Base-by-base conservation (phyloP, 1,140 invertebrate species). In the Tenebrio molitor region DNA sequence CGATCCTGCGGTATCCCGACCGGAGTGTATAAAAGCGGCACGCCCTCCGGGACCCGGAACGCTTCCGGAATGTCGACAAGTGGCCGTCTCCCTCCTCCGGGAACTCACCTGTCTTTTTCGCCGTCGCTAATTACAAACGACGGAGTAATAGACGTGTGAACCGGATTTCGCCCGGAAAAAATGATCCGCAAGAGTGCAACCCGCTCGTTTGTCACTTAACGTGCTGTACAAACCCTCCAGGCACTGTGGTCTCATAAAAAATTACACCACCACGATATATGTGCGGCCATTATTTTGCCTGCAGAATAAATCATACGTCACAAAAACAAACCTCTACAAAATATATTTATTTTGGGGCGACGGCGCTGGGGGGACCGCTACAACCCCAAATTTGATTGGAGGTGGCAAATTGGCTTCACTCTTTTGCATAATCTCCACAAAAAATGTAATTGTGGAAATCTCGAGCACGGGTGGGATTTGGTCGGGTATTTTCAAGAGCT, bases 11-110 rank as follows among this genome's bases (percentile, higher is more conserved):
- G 21, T 23, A n/a, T 12, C 50, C 50, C 21, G 50, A 58, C 21
- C 4, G 15, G 44, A 58, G 23, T 58, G 29, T 58, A 58, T 58
- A 58, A 58, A 50, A 58, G 12, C 50, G 50, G 50, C 4, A 58
- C 50, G 50, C 50, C 62, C 62, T 65, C 14, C 2, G 62, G 39
- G 62, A 65, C 39, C 1, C 7, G 10, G 16, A 39, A 65, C 62
- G 39, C 23, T 65, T 65, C 62, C 62, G 62, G 62, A 65, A 65
- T 65, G 62, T 65, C 62, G 62, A 65, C 62, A 65, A 65, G 62
- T 65, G 33, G 62, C 15, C 10, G 25, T 23, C n/a, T n/a, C n/a
- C 62, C 10, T n/a, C 46, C 19, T 53, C 23, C 19, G 46, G 16
- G 14, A 58, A 10, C 21, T 15, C 50, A 29, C 23, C 23, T 29